These are phyloP conservation scores for Athalia cordata DNA, from an alignment of 2,888 invertebrate genomes.

Conservation along the genomic window DNA sequence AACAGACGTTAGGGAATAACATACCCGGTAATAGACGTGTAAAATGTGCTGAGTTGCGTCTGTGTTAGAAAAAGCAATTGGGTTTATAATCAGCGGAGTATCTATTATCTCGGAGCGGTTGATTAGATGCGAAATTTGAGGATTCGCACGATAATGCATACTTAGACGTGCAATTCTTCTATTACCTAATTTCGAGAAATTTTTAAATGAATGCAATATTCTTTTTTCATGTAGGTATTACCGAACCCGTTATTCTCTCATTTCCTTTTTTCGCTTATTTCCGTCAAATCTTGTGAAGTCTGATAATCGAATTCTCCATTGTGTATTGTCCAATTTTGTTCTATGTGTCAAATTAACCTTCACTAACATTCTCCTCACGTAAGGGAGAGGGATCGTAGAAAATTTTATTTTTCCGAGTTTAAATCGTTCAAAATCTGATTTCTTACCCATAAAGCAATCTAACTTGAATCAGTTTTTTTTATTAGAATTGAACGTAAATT, in stretches of 20 bases:
- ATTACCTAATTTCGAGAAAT: background rate
- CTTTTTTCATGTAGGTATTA: background rate
- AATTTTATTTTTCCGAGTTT: background rate
- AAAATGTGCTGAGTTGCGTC: background rate
- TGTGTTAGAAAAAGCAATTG: background rate
- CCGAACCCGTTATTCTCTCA: background rate
- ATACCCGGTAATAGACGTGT: background rate
- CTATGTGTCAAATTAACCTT: background rate
- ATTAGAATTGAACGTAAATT: too few species aligned
- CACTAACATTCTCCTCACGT: background rate
- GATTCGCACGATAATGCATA: background rate
- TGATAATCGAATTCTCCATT: conserved; percentile 7
- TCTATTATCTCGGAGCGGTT: background rate
- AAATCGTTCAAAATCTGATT: background rate
- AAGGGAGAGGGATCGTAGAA: background rate
- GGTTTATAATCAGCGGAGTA: background rate
- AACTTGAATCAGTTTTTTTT: background rate
- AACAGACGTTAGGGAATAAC: background rate
- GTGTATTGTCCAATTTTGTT: conserved; percentile 5
- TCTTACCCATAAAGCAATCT: background rate
- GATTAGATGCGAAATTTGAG: background rate
- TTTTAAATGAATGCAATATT: background rate
- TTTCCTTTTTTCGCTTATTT: background rate
- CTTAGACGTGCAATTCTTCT: background rate
- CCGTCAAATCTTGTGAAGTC: background rate